These are phyloP conservation scores for Corythornis cristatus DNA, from an alignment of 2,113 vertebrate species.

Conservation along the genomic window DNA sequence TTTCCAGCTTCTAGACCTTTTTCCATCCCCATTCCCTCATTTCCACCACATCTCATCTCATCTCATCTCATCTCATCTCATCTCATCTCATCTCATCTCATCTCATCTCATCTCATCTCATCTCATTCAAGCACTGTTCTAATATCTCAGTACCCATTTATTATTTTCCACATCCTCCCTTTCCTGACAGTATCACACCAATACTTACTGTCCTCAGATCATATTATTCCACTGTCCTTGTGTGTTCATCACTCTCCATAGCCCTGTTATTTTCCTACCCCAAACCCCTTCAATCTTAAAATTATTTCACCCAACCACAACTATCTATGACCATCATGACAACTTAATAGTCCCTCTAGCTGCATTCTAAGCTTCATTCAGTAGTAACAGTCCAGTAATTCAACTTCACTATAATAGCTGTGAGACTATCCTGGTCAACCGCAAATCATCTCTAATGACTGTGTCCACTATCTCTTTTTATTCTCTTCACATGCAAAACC, in stretches of 20 bases:
- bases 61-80: no score
- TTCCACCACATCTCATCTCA: background rate
- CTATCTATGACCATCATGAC: background rate
- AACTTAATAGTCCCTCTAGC: background rate
- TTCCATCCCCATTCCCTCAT: background rate
- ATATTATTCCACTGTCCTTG: background rate
- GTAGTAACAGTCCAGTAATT: background rate
- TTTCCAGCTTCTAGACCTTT: background rate
- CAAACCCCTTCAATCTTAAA: background rate
- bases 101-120: background rate
- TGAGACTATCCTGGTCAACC: fast-evolving
- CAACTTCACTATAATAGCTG: background rate
- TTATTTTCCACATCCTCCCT: background rate
- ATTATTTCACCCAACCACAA: background rate
- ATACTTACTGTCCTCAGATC: background rate
- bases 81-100: no score
- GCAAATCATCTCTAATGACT: background rate
- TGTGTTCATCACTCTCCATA: background rate
- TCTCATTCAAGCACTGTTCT: background rate
- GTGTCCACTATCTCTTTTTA: background rate
- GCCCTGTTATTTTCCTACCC: background rate
- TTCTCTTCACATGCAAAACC: background rate
- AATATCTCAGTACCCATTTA: background rate
- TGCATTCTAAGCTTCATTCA: background rate
- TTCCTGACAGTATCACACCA: fast-evolving